phyloP scores from a whole-genome alignment of 2,888 invertebrate species.

The Andrena flavipes region DNA sequence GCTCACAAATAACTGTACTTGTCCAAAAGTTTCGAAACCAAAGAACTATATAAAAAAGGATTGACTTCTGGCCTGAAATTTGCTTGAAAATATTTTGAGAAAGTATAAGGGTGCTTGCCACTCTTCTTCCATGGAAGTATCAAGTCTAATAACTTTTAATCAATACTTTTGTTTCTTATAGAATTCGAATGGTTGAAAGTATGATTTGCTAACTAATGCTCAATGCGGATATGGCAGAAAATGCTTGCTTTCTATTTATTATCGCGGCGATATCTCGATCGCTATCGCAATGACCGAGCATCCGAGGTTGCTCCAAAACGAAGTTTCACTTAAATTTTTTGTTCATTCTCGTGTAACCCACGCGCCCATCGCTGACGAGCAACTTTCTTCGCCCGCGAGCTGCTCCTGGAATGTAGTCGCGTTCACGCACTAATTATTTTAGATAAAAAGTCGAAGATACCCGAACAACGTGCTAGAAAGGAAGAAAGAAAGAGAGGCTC shows the following conservation, averaged over 20 bases:
- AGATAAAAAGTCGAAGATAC: constrained; percentile 72
- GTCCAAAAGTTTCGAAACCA: no score
- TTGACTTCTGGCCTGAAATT: no score
- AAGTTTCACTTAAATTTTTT: constrained; percentile 27
- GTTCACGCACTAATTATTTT: constrained; percentile 77
- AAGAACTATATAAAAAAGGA: no score
- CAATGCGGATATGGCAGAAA: neutral
- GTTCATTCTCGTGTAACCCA: constrained; percentile 42
- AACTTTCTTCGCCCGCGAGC: constrained; percentile 65
- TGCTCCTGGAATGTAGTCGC: constrained; percentile 71
- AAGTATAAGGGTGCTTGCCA: no score
- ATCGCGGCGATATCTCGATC: neutral
- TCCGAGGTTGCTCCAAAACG: constrained; percentile 10
- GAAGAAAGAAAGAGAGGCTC: constrained; percentile 12
- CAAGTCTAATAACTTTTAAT: no score
- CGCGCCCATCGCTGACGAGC: constrained; percentile 40
- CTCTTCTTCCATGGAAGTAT: no score
- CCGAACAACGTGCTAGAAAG: constrained; percentile 16
- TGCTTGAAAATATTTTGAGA: no score
- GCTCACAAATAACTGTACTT: no score
- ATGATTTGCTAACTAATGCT: neutral
- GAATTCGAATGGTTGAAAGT: neutral
- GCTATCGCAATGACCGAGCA: constrained; percentile 10
- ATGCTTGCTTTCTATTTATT: neutral
- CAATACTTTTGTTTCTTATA: no score